These are phyloP conservation scores for Elymnias hypermnestra DNA, from an alignment of 1,140 invertebrate species.

Conservation along the genomic window DNA sequence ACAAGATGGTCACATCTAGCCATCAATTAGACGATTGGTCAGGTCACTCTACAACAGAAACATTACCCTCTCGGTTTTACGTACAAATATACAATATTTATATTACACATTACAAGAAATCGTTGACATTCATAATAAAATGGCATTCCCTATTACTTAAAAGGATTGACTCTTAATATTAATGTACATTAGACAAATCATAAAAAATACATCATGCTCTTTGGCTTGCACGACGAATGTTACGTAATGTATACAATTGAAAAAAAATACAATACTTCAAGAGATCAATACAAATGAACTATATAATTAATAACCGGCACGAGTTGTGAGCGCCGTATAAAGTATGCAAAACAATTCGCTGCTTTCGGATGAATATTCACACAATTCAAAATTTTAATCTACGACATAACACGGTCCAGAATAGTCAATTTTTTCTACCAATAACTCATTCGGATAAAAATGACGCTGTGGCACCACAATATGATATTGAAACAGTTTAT, in stretches of 20 bases:
- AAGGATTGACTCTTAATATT: constrained; percentile 60
- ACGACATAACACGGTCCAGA: too few relatives aligned
- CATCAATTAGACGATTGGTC: constrained; percentile 66
- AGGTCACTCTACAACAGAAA: constrained; percentile 61
- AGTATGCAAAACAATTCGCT: too few relatives aligned
- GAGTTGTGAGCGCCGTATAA: too few relatives aligned
- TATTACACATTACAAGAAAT: constrained; percentile 63
- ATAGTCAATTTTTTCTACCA: too few relatives aligned
- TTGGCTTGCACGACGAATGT: constrained; percentile 73
- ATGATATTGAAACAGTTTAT: too few relatives aligned
- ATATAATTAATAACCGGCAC: too few relatives aligned
- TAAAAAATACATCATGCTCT: constrained; percentile 75
- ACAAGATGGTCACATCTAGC: constrained; percentile 48
- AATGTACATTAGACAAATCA: constrained; percentile 68
- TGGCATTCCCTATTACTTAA: constrained; percentile 61
- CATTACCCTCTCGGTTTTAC: constrained; percentile 54
- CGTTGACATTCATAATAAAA: constrained; percentile 66
- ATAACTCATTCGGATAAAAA: too few relatives aligned
- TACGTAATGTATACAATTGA: constrained; percentile 45
- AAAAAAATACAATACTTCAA: constrained; percentile 50
- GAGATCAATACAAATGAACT: constrained; percentile 64
- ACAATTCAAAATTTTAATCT: too few relatives aligned
- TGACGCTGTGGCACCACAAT: too few relatives aligned
- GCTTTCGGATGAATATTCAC: too few relatives aligned
- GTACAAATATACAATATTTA: constrained; percentile 73